phyloP scores from a whole-genome alignment of 2,113 vertebrate species.

The cattle (Bos taurus) region ARS-UCD2.0 NC_037334.1:4545501-4546000 shows the following conservation, averaged over 20 bases:
- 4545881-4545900: background rate
- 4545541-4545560: background rate
- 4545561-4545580: background rate
- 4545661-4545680: background rate
- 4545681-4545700: conserved; percentile 37
- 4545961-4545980: background rate
- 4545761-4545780: background rate
- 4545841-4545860: conserved; percentile 5
- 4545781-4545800: background rate
- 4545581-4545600: background rate
- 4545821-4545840: conserved; percentile 10
- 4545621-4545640: conserved; percentile 17
- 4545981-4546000: background rate
- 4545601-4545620: conserved; percentile 17
- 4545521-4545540: background rate
- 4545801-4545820: conserved; percentile 26
- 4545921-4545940: background rate
- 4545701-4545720: conserved; percentile 30
- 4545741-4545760: background rate
- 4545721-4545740: background rate
- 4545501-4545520: background rate
- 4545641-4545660: background rate
- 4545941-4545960: background rate
- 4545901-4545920: background rate
- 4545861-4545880: conserved; percentile 49